Conservation (phyloP, 1,140 invertebrate genomes). For the Fopius arisanus region DNA sequence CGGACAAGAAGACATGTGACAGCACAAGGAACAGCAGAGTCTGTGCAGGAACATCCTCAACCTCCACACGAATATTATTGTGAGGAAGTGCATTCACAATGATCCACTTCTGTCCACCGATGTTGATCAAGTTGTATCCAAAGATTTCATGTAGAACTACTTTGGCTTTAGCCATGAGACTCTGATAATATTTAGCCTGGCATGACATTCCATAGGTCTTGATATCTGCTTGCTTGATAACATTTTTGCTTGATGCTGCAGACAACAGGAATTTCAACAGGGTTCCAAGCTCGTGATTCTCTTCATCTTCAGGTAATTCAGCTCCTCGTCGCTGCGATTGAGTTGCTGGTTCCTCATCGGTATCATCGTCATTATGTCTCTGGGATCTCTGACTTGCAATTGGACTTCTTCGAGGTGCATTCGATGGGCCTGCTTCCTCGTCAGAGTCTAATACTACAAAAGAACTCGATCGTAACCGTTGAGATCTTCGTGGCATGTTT, state of each 20-base stretch:
- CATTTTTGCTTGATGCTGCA: background rate
- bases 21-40: background rate
- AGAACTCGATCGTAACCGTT: background rate
- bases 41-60: background rate
- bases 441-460: background rate
- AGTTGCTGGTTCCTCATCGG: too few relatives aligned
- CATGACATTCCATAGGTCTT: background rate
- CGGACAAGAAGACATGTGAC: background rate
- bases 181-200: background rate
- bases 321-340: background rate
- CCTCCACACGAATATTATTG: background rate
- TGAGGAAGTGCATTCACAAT: background rate
- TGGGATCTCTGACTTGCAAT: background rate
- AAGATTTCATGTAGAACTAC: background rate
- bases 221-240: background rate
- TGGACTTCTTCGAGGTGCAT: background rate
- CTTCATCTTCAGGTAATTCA: background rate
- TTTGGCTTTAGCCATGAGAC: background rate
- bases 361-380: too few relatives aligned
- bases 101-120: background rate
- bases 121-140: background rate
- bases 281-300: background rate
- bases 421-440: background rate
- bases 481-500: background rate
- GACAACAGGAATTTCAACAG: background rate